Evolutionary conservation across 2,113 vertebrate genomes (phyloP), one percentile per base, ranked within the genome.

Genomic region (Stegastes partitus): DNA sequence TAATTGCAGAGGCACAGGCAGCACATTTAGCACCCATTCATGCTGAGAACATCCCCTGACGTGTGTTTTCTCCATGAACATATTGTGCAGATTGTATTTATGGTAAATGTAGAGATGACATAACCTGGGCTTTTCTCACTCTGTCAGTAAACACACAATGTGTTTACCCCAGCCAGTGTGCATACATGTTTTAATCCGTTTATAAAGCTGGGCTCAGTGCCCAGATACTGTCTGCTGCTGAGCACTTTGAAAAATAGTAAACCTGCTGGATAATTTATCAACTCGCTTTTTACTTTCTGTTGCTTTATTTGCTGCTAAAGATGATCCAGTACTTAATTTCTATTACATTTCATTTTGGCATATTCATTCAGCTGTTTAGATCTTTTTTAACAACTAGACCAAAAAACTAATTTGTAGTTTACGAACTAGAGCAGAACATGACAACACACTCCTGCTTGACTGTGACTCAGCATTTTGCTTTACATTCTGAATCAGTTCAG

Each of bases 131-230:
- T 71, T 42, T 23, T 42, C 53, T 54, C 42, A 15, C 19, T 50
- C 9, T 23, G 34, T 15, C 55, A 67, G 25, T 70, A 39, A 69
- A 78, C 51, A 34, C 31, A 34, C 31, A 34, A 12, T 58, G 34
- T 28, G 22, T 61, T 53, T 67, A 70, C 16, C 18, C 28, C 42
- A 45, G 14, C 21, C 37, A 54, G 8, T 34, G 39, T 0, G 1
- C 15, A 42, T 47, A 9, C 57, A 74, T 64, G 63, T 68, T 68
- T 78, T 75, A 59, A 78, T 78, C 77, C 49, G 15, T 66, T 31
- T 26, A 11, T 44, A 63, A 39, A 56, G 1, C n/a, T 56, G 61
- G 34, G 31, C 26, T 74, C 26, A 4, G 16, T 49, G 25, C 56
- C 71, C 16, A 50, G 45, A 4, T 28, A 7, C 54, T 65, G 45